Conservation (phyloP, 1,140 invertebrate species). For the Drosophila kikkawai region DNA sequence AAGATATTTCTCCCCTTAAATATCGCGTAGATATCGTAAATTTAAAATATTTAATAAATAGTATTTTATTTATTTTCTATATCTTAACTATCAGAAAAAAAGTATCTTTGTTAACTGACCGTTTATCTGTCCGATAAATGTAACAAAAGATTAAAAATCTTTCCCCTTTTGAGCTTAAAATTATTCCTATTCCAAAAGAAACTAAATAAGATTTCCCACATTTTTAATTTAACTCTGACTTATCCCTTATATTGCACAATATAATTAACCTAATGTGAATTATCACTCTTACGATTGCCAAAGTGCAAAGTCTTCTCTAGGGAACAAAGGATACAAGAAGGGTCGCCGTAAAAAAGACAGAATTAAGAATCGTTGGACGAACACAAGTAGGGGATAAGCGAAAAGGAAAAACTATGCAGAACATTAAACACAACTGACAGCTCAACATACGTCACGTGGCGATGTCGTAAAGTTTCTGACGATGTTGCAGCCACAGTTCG, state of each 20-base stretch:
- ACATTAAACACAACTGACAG: constrained; percentile 83
- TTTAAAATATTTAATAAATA: too few relatives aligned
- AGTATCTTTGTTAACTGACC: not conserved
- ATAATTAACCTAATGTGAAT: constrained; percentile 11
- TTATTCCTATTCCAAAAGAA: not conserved
- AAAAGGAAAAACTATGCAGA: constrained; percentile 56
- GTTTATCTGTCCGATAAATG: not conserved
- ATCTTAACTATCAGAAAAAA: too few relatives aligned
- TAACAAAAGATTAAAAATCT: not conserved
- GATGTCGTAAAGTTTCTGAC: constrained; percentile 75
- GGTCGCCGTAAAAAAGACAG: constrained; percentile 18
- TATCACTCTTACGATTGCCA: not conserved
- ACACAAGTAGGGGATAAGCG: constrained; percentile 9
- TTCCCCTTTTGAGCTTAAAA: not conserved
- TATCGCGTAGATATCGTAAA: too few relatives aligned
- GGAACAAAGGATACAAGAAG: constrained; percentile 4
- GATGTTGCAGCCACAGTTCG: constrained; percentile 40
- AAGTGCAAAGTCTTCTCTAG: not conserved
- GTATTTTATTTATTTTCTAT: too few relatives aligned
- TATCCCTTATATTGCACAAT: not conserved
- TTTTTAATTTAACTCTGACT: not conserved
- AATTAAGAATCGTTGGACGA: constrained; percentile 3
- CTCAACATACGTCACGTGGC: constrained; percentile 79
- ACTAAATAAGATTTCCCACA: not conserved
- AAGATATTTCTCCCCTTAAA: too few relatives aligned